Evolutionary conservation across 2,113 vertebrate genomes (phyloP).

Genomic region (Euleptes europaea): DNA sequence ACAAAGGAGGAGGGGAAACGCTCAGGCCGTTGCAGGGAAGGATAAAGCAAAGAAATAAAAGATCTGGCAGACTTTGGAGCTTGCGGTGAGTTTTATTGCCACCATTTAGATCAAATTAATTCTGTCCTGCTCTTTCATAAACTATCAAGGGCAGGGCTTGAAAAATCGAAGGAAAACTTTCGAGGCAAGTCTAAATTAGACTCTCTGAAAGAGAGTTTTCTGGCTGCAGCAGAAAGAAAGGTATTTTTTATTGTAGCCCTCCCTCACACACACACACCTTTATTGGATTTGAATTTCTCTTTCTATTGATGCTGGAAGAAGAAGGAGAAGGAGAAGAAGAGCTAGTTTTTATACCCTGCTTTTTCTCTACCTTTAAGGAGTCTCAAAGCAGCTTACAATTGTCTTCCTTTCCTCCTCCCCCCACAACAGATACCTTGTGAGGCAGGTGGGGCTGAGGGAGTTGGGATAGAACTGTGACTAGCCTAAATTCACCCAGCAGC

Average conservation of each 20-base stretch:
- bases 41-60: slow-evolving; percentile 29
- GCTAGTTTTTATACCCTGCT: too few species aligned
- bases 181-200: neutral
- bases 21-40: neutral
- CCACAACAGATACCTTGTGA: too few species aligned
- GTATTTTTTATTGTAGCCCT: neutral
- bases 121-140: slow-evolving; percentile 36
- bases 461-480: too few species aligned
- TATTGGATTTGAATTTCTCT: neutral
- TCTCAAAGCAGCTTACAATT: too few species aligned
- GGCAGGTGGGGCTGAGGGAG: too few species aligned
- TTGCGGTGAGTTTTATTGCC: slow-evolving; percentile 32
- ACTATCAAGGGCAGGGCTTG: slow-evolving; percentile 7
- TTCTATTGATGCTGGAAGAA: neutral
- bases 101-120: slow-evolving; percentile 26
- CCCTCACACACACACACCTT: neutral
- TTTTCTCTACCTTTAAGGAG: too few species aligned
- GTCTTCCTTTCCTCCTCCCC: too few species aligned
- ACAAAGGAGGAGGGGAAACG: slow-evolving; percentile 57
- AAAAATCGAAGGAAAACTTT: slow-evolving; percentile 35
- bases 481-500: too few species aligned
- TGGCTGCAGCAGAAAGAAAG: neutral
- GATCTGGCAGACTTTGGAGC: slow-evolving; percentile 18
- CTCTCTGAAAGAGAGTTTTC: neutral
- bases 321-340: too few species aligned